A percentile compares a stretch with the other conserved stretches of the same genome.
Evolutionary conservation across 1,140 invertebrate genomes (phyloP).

Genomic region (Stegodyphus dumicola): DNA sequence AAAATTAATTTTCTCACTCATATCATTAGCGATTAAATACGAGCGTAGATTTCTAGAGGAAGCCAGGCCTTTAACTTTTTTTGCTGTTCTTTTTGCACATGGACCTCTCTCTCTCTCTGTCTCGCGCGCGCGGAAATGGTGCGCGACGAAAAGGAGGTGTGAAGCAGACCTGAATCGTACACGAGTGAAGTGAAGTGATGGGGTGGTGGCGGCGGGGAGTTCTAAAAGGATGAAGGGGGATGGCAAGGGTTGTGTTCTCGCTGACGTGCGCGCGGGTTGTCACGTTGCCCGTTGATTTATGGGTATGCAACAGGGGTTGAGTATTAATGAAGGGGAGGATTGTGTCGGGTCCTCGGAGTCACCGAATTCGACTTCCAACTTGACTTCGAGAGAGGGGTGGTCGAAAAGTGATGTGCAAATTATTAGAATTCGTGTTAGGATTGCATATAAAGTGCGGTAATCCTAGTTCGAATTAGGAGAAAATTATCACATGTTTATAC

Average conservation of each 20-base stretch:
- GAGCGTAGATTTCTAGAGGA: background rate
- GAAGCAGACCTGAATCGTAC: background rate
- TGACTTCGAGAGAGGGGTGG: too few species aligned
- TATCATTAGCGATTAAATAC: slow-evolving; percentile 44
- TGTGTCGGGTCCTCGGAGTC: too few species aligned
- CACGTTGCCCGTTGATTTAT: slow-evolving; percentile 40
- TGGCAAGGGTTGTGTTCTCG: background rate
- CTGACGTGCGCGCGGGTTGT: slow-evolving; percentile 36
- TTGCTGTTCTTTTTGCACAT: background rate
- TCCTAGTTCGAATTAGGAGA: too few species aligned
- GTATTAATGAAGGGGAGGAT: slow-evolving; percentile 15
- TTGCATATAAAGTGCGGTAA: too few species aligned
- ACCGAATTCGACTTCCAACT: too few species aligned
- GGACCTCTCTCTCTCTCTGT: background rate
- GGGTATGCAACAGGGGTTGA: slow-evolving; percentile 29
- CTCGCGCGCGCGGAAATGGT: background rate
- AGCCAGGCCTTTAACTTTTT: background rate
- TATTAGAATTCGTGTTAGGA: too few species aligned
- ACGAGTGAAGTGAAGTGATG: background rate
- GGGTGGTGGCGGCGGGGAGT: background rate
- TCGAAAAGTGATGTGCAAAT: too few species aligned
- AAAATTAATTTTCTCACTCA: slow-evolving; percentile 57
- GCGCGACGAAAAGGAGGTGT: too few species aligned
- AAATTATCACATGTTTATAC: too few species aligned
- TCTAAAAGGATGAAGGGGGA: background rate